Evolutionary conservation across 1,140 invertebrate species (phyloP).

Genomic region (Microplitis demolitor): DNA sequence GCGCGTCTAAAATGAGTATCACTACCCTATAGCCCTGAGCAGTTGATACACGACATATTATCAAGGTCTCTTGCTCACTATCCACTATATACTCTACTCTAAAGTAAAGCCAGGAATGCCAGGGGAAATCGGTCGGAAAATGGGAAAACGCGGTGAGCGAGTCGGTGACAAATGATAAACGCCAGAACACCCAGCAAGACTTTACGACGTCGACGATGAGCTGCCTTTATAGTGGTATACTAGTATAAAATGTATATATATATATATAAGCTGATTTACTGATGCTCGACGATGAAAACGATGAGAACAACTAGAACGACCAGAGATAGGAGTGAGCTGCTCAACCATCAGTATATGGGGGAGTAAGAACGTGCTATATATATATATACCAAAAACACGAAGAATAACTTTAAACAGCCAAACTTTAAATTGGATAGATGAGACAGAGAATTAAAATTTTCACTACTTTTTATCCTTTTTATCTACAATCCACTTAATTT

Average conservation of each 20-base stretch:
- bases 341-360: background rate
- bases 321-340: no score
- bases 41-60: no score
- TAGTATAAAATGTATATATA: no score
- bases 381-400: background rate
- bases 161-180: conserved; percentile 57
- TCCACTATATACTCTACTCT: background rate
- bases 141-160: conserved; percentile 55
- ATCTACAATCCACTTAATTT: no score
- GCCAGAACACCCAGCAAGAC: conserved; percentile 3
- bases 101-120: conserved; percentile 27
- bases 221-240: background rate
- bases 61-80: no score
- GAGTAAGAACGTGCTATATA: background rate
- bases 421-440: background rate
- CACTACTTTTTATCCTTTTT: background rate
- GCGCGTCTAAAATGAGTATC: background rate
- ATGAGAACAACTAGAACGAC: no score
- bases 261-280: no score
- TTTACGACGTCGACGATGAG: background rate
- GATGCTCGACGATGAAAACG: no score
- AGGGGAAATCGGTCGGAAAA: conserved; percentile 60
- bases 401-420: background rate
- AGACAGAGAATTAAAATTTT: background rate
- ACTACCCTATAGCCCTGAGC: background rate